Base-by-base conservation (phyloP, 2,797 vertebrate genomes). In the Hypotaenidia okinawae region DNA sequence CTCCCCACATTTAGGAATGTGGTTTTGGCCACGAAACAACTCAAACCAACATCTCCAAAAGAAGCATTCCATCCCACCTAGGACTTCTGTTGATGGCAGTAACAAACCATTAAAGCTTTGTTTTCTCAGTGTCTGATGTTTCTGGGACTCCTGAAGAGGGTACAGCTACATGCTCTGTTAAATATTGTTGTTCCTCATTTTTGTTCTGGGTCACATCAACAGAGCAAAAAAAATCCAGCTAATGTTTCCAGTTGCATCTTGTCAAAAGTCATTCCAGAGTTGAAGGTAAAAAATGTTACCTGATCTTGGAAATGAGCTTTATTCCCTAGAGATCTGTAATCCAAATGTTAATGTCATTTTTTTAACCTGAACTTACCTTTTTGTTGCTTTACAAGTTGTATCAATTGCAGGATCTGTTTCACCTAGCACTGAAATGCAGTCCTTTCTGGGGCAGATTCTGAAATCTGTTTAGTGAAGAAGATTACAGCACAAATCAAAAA, bases 51-150 rank as follows among this genome's bases (percentile, higher is more conserved):
- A 63, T 47, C 51, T 94, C 89, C 16, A 13, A 1, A 7, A 85
- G 85, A 30, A 85, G 43, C 85, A 77, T 89, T 94, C 89, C 89
- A 91, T 12, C 58, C 87, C 25, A 30, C 85, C 79, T 37, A 63
- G 72, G 64, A 37, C 49, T 54, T 30, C 24, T 77, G 87, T 9
- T 77, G 84, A 49, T 67, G 61, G 66, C 81, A 89, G 54, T 13
- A 74, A 85, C 41, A 80, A 94, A 85, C 30, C 12, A 11, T 15
- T 49, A 74, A 35, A 33, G 13, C 68, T 85, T 51, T 92, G 84
- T 79, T 89, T 87, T 80, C 72, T 43, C 15, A 16, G 39, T 10
- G n/a, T 27, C 70, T 70, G 68, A 67, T 89, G 75, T 87, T 89
- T 77, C 68, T 35, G 35, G 81, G 47, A 27, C 78, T 91, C 52